Percentiles rank a stretch among this genome's conserved stretches.
These are phyloP conservation scores for Sandelia bainsii DNA, from an alignment of 2,797 vertebrate genomes.

Conservation along the genomic window DNA sequence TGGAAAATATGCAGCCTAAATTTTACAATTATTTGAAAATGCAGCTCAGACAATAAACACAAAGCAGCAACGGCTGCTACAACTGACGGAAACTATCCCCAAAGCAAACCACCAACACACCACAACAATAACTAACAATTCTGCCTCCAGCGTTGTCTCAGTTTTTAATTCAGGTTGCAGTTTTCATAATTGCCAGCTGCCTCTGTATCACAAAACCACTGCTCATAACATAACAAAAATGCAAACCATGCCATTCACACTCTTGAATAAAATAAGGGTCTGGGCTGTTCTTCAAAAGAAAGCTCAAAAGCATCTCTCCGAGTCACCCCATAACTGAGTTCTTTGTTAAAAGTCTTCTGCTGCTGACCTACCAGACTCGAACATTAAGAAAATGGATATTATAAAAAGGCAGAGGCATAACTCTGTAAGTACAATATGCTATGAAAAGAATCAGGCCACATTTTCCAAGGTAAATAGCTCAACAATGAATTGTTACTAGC, in stretches of 20 bases:
- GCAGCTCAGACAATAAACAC: constrained; percentile 22
- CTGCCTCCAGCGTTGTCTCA: background rate
- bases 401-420: constrained; percentile 6
- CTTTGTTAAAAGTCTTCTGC: constrained; percentile 11
- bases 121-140: background rate
- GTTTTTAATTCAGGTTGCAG: constrained; percentile 17
- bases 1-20: constrained; percentile 21
- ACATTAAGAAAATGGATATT: constrained; percentile 11
- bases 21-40: constrained; percentile 34
- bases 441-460: background rate
- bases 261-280: constrained; percentile 19
- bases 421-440: background rate
- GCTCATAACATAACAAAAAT: constrained; percentile 25
- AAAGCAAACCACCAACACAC: constrained; percentile 17
- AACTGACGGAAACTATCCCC: constrained; percentile 4
- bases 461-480: background rate
- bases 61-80: constrained; percentile 4
- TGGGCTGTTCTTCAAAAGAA: constrained; percentile 3
- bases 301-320: constrained; percentile 3
- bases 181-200: constrained; percentile 35
- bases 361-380: background rate
- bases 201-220: background rate
- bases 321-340: constrained; percentile 11
- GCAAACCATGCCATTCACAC: constrained; percentile 2
- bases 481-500: background rate